Base-by-base conservation (phyloP, 2,888 invertebrate species). In the Electrophaes corylata region DNA sequence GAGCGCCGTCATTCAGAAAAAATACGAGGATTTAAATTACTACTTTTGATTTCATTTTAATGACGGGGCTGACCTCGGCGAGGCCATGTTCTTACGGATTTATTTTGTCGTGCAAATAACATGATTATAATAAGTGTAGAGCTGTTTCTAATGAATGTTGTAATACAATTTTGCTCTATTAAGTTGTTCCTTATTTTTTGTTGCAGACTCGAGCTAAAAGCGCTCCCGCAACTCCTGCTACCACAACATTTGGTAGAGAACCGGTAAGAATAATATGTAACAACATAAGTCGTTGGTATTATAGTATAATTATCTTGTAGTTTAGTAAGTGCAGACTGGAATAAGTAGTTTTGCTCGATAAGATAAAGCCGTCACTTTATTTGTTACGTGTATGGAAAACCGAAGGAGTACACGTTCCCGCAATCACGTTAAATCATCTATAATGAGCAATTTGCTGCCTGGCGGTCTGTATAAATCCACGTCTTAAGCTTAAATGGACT, bases 131-230 rank as follows among this genome's bases (percentile, higher is more conserved):
- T 56, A 53, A 49, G 61, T 57, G 62, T 48, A 53, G 57, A 67
- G 58, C 60, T 50, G 10, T 50, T 55, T 64, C 59, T 56, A 53
- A 46, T 59, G 35, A 39, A 53, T 37, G 33, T 26, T 35, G 29
- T 60, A 61, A 54, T 62, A 65, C 64, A 56, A 62, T 54, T 53
- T 59, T 60, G 57, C 50, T 52, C 20, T 57, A 23, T 33, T 48
- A 46, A 4, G 29, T 56, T 29, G 44, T 57, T n/a, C n/a, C n/a
- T n/a, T n/a, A 59, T 73, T 66, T 74, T 64, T 88, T 85, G 81
- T 88, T 88, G 57, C 79, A 92, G 92, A 81, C 84, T 59, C 86
- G 93, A 75, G 86, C 93, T 57, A 85, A 91, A 60, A 92, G 92
- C 73, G 91, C 93, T 33, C 92, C 92, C 10, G 85, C 86, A 55